These are phyloP conservation scores for Daubentonia madagascariensis DNA, from an alignment of 2,113 vertebrate species.

Conservation along the genomic window DNA sequence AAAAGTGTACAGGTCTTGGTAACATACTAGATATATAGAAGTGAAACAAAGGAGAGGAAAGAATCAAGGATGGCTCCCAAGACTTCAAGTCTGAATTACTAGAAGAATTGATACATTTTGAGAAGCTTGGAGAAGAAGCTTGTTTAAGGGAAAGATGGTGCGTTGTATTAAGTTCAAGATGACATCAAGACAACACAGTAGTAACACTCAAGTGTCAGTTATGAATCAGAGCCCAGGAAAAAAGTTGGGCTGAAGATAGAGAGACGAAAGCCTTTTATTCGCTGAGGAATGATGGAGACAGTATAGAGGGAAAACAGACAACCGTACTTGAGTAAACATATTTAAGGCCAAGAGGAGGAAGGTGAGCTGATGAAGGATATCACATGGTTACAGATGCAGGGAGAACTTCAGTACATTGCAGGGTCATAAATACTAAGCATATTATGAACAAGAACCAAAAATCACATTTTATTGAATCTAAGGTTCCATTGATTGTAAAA, in stretches of 20 bases:
- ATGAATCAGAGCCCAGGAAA: not conserved
- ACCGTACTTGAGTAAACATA: not conserved
- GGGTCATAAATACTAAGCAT: not conserved
- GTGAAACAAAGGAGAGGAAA: not conserved
- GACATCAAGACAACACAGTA: not conserved
- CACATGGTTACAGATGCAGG: not conserved
- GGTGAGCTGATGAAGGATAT: not conserved
- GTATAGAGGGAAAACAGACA: not conserved
- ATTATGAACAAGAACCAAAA: not conserved
- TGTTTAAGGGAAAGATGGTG: not conserved
- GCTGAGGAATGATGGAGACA: not conserved
- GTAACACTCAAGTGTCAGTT: not conserved
- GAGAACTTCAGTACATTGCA: not conserved
- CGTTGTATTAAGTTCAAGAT: not conserved
- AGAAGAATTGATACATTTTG: not conserved
- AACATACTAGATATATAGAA: not conserved
- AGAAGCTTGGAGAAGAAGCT: not conserved
- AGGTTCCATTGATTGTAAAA: not conserved
- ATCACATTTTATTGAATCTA: not conserved
- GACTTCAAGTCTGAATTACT: not conserved
- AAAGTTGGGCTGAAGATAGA: not conserved
- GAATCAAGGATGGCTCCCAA: not conserved
- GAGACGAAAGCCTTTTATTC: not conserved
- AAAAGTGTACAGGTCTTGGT: not conserved
- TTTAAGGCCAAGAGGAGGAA: not conserved